Evolutionary conservation across 2,113 vertebrate species (phyloP).

Genomic region (Trogon surrucura): DNA sequence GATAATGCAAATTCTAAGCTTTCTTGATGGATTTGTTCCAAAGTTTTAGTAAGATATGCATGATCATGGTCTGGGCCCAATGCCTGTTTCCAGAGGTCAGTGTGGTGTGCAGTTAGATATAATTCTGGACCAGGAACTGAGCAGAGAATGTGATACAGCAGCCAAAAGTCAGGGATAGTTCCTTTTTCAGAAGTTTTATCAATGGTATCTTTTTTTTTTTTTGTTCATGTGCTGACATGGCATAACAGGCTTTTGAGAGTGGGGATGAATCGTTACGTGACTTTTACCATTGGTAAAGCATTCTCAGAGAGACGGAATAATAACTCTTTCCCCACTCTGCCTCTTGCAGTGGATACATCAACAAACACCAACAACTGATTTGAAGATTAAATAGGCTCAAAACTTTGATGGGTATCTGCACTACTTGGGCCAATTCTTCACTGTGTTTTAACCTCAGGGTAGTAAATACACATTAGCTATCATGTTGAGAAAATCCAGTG

Average conservation of each 20-base stretch:
- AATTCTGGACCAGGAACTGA: background rate
- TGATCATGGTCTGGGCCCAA: background rate
- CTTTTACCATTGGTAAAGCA: background rate
- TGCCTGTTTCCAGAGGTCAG: slow-evolving; percentile 17
- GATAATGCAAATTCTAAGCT: background rate
- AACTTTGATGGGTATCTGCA: background rate
- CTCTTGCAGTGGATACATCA: background rate
- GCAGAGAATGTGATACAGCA: background rate
- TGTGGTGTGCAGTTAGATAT: background rate
- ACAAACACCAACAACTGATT: background rate
- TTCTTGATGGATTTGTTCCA: background rate
- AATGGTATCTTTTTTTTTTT: background rate
- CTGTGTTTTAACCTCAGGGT: background rate
- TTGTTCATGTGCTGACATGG: background rate
- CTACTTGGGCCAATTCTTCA: background rate
- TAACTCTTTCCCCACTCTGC: background rate
- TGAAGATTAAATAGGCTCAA: background rate
- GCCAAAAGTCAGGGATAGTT: background rate
- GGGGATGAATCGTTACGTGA: background rate
- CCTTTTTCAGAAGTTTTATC: background rate
- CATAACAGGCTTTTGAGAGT: background rate
- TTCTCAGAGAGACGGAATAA: background rate
- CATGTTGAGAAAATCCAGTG: fast-evolving
- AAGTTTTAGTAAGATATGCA: slow-evolving; percentile 41
- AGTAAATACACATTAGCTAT: background rate